Conservation (phyloP, 1,140 invertebrate species). For the Microplitis demolitor region DNA sequence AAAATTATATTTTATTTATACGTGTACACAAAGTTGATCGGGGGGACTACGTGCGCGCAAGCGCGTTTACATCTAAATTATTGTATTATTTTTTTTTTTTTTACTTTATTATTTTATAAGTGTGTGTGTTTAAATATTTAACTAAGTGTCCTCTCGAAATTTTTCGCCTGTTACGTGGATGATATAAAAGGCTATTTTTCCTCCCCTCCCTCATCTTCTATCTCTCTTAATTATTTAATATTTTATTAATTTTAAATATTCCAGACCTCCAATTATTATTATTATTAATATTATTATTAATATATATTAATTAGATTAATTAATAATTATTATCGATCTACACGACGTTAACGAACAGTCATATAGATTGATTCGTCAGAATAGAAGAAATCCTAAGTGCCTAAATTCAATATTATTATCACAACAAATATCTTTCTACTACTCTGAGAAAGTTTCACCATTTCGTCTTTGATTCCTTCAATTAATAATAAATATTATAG, state of each 20-base stretch:
- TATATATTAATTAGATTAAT: constrained; percentile 8
- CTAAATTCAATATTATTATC: constrained; percentile 56
- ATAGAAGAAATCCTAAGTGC: constrained; percentile 32
- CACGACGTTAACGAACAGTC: constrained; percentile 16
- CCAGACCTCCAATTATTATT: neutral
- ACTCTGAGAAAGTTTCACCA: constrained; percentile 36
- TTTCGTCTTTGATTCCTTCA: constrained; percentile 54
- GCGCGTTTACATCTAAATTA: constrained; percentile 1
- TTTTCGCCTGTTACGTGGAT: neutral
- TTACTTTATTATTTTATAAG: constrained; percentile 17
- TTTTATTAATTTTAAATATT: neutral
- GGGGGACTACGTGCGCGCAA: constrained; percentile 16
- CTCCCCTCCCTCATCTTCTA: constrained; percentile 8
- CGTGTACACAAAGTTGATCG: constrained; percentile 18
- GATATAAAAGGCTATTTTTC: constrained; percentile 21
- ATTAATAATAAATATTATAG: constrained; percentile 41
- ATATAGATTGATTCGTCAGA: constrained; percentile 27
- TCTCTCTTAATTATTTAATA: neutral
- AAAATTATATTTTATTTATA: constrained; percentile 31
- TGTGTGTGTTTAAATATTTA: constrained; percentile 28
- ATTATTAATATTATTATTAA: constrained; percentile 5
- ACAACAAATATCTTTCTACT: constrained; percentile 56
- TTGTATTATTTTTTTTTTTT: constrained; percentile 2
- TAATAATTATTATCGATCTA: constrained; percentile 14
- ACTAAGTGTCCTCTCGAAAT: constrained; percentile 11